Percentiles rank a stretch among this genome's conserved stretches.
Conservation (phyloP, 2,797 vertebrate genomes). For the Mallotus villosus region DNA sequence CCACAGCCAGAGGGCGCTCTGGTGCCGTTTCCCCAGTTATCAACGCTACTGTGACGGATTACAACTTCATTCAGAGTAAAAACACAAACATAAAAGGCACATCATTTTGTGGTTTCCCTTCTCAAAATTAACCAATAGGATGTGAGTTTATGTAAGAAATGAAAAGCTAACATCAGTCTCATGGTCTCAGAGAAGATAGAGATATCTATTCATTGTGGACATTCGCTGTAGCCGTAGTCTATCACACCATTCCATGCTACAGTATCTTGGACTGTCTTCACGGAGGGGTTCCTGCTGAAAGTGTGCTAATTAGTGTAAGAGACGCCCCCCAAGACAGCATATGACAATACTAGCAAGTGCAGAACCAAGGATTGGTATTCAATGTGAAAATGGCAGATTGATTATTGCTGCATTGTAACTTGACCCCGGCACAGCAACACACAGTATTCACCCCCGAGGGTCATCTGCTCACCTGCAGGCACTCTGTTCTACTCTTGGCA, state of each 20-base stretch:
- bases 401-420: constrained; percentile 75
- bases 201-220: too few relatives aligned
- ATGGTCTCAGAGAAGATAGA: too few relatives aligned
- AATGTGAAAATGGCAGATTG: constrained; percentile 44
- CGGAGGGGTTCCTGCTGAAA: not conserved
- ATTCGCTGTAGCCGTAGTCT: not conserved
- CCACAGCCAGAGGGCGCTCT: constrained; percentile 25
- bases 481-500: constrained; percentile 53
- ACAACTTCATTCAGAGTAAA: constrained; percentile 45
- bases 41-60: constrained; percentile 48
- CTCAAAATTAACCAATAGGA: not conserved
- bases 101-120: constrained; percentile 5
- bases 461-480: constrained; percentile 23
- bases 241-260: not conserved
- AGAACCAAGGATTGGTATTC: constrained; percentile 12
- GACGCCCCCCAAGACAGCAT: not conserved
- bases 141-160: not conserved
- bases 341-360: constrained; percentile 2
- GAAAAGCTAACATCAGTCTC: too few relatives aligned
- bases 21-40: constrained; percentile 14
- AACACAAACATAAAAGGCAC: constrained; percentile 64
- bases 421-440: constrained; percentile 63
- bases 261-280: not conserved
- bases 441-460: constrained; percentile 23
- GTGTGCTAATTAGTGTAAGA: not conserved